Evolutionary conservation across 2,797 vertebrate genomes (phyloP).

Genomic region (Pseudocheirus occidentalis): DNA sequence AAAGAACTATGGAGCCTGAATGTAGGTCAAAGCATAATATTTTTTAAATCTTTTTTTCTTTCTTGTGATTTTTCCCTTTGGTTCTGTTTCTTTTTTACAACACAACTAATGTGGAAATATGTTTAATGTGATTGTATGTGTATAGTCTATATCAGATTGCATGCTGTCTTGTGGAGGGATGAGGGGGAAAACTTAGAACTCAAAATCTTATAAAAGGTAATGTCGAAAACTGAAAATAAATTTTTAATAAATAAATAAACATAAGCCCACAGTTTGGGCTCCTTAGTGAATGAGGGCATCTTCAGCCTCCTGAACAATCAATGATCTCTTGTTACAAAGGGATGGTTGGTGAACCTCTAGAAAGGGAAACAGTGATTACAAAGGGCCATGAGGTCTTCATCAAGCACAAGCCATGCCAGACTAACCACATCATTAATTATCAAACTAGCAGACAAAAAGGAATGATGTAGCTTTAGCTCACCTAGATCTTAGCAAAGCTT

Average conservation of each 20-base stretch:
- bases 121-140: too few relatives aligned
- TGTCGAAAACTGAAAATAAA: too few relatives aligned
- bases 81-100: too few relatives aligned
- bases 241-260: background rate
- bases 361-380: background rate
- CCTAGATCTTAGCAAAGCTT: background rate
- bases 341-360: background rate
- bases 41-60: too few relatives aligned
- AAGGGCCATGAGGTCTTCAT: background rate
- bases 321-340: background rate
- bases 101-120: too few relatives aligned
- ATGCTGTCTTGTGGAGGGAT: too few relatives aligned
- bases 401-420: background rate
- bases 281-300: background rate
- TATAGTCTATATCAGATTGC: too few relatives aligned
- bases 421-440: background rate
- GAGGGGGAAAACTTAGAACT: too few relatives aligned
- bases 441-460: background rate
- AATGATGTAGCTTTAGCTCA: background rate
- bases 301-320: background rate
- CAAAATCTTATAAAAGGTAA: too few relatives aligned
- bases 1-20: too few relatives aligned
- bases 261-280: background rate
- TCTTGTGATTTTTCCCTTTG: too few relatives aligned
- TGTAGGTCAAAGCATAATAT: too few relatives aligned